Evolutionary conservation across 2,797 vertebrate species (phyloP).

Genomic region (Fistularia commersonii): DNA sequence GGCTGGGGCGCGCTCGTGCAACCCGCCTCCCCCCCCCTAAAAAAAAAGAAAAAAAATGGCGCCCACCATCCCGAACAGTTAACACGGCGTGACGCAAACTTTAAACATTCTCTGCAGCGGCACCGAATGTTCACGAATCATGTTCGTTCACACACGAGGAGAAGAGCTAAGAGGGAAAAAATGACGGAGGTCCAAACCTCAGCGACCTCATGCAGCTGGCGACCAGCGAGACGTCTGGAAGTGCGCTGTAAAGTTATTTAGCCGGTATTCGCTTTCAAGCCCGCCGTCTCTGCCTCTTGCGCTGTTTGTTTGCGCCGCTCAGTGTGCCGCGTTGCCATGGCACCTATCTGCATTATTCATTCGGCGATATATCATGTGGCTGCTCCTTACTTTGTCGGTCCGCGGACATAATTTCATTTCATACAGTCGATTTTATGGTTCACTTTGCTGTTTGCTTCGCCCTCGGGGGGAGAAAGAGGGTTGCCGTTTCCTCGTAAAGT

Average conservation of each 20-base stretch:
- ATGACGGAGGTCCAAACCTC: too few species aligned
- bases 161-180: too few species aligned
- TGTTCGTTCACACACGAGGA: too few species aligned
- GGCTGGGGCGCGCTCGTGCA: too few species aligned
- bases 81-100: too few species aligned
- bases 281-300: conserved; percentile 22
- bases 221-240: neutral
- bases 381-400: conserved; percentile 52
- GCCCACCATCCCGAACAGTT: too few species aligned
- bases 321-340: conserved; percentile 48
- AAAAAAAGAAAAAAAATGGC: too few species aligned
- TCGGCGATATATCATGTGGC: conserved; percentile 38
- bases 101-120: too few species aligned
- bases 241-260: conserved; percentile 46
- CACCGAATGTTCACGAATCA: too few species aligned
- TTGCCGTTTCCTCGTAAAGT: conserved; percentile 4
- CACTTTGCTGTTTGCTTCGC: conserved; percentile 45
- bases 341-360: conserved; percentile 61
- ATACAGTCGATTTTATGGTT: conserved; percentile 52
- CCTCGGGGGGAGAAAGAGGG: conserved; percentile 18
- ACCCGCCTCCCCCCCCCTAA: too few species aligned
- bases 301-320: conserved; percentile 55
- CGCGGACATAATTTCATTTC: conserved; percentile 59
- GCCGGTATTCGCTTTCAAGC: conserved; percentile 42
- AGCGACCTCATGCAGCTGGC: too few species aligned